Evolutionary conservation across 2,888 invertebrate species (phyloP).

Genomic region (Megaustenia siamemsis): DNA sequence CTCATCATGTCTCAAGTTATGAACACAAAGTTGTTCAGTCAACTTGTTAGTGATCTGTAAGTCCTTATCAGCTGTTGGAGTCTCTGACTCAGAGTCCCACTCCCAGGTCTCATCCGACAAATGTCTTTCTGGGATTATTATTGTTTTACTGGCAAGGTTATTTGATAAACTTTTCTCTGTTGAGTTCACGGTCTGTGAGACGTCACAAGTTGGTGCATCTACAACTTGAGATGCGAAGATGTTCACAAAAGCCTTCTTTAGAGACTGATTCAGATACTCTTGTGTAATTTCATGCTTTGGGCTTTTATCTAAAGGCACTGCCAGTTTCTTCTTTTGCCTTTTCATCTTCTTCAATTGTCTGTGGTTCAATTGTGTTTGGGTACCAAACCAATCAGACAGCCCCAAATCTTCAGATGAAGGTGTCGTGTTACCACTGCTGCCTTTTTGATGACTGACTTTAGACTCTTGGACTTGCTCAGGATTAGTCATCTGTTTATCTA

Average conservation of each 20-base stretch:
- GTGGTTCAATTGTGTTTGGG: neutral
- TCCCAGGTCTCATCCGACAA: neutral
- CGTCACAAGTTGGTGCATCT: neutral
- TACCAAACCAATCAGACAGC: neutral
- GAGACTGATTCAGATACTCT: slow-evolving; percentile 21
- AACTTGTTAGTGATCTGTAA: neutral
- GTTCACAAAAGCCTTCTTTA: slow-evolving; percentile 7
- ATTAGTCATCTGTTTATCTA: neutral
- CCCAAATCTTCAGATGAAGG: slow-evolving; percentile 15
- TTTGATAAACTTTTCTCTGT: neutral
- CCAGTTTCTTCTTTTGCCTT: neutral
- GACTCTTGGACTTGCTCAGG: neutral
- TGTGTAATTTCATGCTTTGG: neutral
- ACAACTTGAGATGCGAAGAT: neutral
- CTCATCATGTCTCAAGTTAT: neutral
- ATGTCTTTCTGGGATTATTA: neutral
- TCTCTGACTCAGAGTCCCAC: neutral
- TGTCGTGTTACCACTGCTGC: neutral
- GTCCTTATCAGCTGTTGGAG: slow-evolving; percentile 2
- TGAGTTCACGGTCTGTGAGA: neutral
- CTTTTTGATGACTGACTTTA: neutral
- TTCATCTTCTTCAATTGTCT: neutral
- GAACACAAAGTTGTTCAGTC: neutral
- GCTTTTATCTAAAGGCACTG: neutral
- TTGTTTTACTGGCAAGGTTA: neutral